These are phyloP conservation scores for Mixornis gularis DNA, from an alignment of 2,113 vertebrate species.

Conservation along the genomic window DNA sequence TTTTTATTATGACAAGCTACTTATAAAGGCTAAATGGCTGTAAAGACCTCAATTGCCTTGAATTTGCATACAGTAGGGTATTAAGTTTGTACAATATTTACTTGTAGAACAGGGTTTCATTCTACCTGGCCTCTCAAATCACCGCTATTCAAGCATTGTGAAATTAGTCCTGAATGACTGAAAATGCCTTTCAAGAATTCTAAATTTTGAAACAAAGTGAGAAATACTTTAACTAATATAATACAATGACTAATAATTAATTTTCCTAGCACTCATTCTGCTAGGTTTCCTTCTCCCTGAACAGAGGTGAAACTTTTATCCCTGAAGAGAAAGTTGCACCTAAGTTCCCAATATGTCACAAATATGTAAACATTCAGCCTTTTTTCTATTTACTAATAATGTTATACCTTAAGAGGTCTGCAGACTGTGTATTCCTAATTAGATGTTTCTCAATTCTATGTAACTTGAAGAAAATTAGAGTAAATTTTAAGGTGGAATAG, in stretches of 20 bases:
- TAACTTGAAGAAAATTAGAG: neutral
- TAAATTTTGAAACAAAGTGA: neutral
- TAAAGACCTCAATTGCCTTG: neutral
- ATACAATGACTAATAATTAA: neutral
- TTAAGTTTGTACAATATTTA: neutral
- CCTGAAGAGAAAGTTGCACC: neutral
- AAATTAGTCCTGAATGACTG: neutral
- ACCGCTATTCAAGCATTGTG: neutral
- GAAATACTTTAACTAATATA: neutral
- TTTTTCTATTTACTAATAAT: neutral
- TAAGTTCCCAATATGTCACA: neutral
- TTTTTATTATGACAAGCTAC: neutral
- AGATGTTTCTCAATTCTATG: neutral
- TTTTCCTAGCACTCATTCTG: neutral
- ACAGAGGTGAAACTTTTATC: neutral
- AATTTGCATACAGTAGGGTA: neutral
- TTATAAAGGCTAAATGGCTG: neutral
- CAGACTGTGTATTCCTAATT: neutral
- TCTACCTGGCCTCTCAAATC: neutral
- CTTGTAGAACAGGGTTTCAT: neutral
- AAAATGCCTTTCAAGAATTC: neutral
- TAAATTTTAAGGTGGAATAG: neutral
- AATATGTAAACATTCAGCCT: accelerated
- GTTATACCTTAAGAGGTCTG: neutral
- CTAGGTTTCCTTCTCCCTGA: neutral